phyloP scores from a whole-genome alignment of 2,888 invertebrate genomes.

The Plagiodera versicolora region DNA sequence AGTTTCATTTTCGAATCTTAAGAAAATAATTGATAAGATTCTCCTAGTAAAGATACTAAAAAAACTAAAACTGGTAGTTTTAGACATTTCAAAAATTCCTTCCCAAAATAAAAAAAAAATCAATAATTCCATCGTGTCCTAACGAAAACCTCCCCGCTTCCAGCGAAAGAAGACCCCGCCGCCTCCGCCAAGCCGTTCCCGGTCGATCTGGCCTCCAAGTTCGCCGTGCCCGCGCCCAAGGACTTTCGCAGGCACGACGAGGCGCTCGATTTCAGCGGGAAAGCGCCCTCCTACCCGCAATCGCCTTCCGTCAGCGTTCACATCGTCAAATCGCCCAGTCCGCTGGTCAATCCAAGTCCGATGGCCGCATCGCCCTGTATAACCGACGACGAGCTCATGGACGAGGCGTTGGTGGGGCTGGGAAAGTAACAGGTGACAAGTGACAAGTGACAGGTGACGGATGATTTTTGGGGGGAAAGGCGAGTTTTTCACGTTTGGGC shows the following conservation, averaged over 20 bases:
- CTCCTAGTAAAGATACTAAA: too few relatives aligned
- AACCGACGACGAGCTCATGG: constrained; percentile 89
- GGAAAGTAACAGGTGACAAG: constrained; percentile 60
- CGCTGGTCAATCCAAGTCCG: constrained; percentile 67
- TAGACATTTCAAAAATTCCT: too few relatives aligned
- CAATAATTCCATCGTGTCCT: constrained; percentile 21
- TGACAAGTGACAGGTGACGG: too few relatives aligned
- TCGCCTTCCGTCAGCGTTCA: constrained; percentile 75
- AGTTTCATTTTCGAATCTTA: too few relatives aligned
- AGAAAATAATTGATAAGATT: too few relatives aligned
- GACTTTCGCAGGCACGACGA: constrained; percentile 57
- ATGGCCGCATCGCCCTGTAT: constrained; percentile 78
- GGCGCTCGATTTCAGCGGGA: constrained; percentile 54
- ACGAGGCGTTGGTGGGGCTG: constrained; percentile 79
- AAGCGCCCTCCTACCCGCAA: constrained; percentile 52
- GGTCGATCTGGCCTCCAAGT: constrained; percentile 56
- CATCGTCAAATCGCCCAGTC: constrained; percentile 75
- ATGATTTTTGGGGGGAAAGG: background rate
- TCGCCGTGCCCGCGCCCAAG: constrained; percentile 51
- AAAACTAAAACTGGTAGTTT: too few relatives aligned
- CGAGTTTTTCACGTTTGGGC: too few relatives aligned
- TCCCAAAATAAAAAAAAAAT: constrained; percentile 38
- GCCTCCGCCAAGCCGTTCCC: constrained; percentile 46
- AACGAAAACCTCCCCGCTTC: constrained; percentile 8
- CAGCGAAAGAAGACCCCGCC: constrained; percentile 41